These are phyloP conservation scores for Pemphigus obesinymphae DNA, from an alignment of 1,140 invertebrate species.

Conservation along the genomic window DNA sequence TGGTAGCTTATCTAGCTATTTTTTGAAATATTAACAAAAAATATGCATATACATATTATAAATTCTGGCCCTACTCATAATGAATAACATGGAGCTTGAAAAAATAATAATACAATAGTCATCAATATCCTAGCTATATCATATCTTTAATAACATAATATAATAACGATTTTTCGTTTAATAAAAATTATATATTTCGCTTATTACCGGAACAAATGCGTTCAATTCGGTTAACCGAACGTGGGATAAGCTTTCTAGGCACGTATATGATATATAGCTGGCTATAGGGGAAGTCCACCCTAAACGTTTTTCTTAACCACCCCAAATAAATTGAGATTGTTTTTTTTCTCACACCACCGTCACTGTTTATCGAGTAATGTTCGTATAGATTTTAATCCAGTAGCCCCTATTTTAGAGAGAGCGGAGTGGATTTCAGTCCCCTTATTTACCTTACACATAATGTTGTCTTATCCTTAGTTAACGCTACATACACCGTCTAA, in stretches of 20 bases:
- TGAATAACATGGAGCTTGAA: too few species aligned
- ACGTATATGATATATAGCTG: too few species aligned
- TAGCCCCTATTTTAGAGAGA: not conserved
- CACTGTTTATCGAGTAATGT: not conserved
- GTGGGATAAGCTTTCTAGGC: not conserved
- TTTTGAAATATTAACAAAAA: too few species aligned
- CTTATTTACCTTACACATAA: not conserved
- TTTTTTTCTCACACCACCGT: not conserved
- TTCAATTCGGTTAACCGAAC: slow-evolving; percentile 11
- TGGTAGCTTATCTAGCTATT: too few species aligned
- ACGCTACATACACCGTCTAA: not conserved
- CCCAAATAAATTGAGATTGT: slow-evolving; percentile 31
- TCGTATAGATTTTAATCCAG: not conserved
- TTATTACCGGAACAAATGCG: not conserved
- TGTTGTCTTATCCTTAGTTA: not conserved
- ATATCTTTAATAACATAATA: too few species aligned
- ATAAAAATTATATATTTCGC: not conserved
- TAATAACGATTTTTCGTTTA: not conserved
- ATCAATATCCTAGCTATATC: too few species aligned
- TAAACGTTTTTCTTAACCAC: slow-evolving; percentile 19
- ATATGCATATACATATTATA: too few species aligned
- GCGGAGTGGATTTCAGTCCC: not conserved
- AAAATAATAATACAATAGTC: too few species aligned
- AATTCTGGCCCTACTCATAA: too few species aligned
- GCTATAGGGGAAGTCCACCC: not conserved